Evolutionary conservation across 2,888 invertebrate genomes (phyloP), one percentile per base, ranked within the genome.

Genomic region (Capitulum mitella): DNA sequence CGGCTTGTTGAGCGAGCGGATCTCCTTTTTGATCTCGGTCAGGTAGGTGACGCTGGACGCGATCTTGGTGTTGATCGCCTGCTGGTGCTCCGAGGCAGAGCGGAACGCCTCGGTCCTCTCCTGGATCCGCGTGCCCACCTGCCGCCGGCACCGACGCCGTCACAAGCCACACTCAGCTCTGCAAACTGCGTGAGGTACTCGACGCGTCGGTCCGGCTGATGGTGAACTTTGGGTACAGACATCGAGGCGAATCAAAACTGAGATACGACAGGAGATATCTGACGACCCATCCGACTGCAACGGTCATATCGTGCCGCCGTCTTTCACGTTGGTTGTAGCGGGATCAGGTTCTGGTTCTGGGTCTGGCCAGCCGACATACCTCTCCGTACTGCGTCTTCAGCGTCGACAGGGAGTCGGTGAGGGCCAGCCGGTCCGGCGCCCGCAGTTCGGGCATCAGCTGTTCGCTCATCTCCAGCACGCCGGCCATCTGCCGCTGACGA

Each of bases 1-100:
- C 0, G 96, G 95, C 85, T 92, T 92, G 83, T 92, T 93, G 2
- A 96, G 86, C 80, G 92, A 91, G 82, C 93, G 92, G 29, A 97
- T 86, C 84, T 94, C 92, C 80, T 91, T 91, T 84, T 95, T 93
- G n/a, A 95, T 91, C 83, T 90, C 90, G 79, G 91, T 90, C 84
- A 95, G 89, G 86, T 93, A 93, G 84, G 92, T 90, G 61, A 92
- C 89, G 80, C 92, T 92, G 84, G 93, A 93, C 46, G 92, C 91
- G 34, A 96, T 89, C 84, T 92, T 90, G 75, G 90, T 90, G 81
- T 93, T 92, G 6, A 93, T 92, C 83, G 93, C 92, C 84, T 92
- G 92, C 83, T 93, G 92, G 83, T 92, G 92, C 82, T 91, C 91
- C 81, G 95, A 92, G 82, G 91, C 92, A 83, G 92, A 92, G 77